These are phyloP conservation scores for Drosophila kohkoa DNA, from an alignment of 1,140 invertebrate genomes.

Conservation along the genomic window DNA sequence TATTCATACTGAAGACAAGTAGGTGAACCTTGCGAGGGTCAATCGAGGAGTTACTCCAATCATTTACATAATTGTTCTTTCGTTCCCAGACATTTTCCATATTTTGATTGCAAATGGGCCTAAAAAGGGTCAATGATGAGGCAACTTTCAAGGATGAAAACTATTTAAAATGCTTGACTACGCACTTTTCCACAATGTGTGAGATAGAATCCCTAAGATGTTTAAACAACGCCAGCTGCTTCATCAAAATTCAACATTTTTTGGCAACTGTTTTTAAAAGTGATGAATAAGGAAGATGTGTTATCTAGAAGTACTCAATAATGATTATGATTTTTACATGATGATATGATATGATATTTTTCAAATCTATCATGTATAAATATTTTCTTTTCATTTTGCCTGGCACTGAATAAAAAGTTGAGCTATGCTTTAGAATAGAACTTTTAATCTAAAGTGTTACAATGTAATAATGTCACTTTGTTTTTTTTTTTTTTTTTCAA, in stretches of 20 bases:
- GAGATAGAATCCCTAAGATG: not conserved
- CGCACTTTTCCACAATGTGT: not conserved
- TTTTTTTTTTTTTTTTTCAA: too few relatives aligned
- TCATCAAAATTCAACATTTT: not conserved
- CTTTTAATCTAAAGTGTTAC: too few relatives aligned
- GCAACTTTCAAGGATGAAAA: constrained; percentile 4
- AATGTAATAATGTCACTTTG: too few relatives aligned
- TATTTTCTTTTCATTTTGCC: too few relatives aligned
- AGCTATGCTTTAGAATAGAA: too few relatives aligned
- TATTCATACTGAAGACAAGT: constrained; percentile 23
- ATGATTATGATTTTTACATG: too few relatives aligned
- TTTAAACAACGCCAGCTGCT: not conserved
- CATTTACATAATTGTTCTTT: not conserved
- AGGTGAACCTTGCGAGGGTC: constrained; percentile 12
- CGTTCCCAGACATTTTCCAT: not conserved
- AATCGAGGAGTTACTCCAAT: not conserved
- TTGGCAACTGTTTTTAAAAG: not conserved
- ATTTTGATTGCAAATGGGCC: not conserved
- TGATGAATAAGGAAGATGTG: not conserved
- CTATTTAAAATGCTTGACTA: constrained; percentile 5
- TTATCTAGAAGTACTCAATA: not conserved
- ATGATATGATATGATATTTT: too few relatives aligned
- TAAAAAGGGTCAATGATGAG: constrained; percentile 12
- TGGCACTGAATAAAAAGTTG: too few relatives aligned
- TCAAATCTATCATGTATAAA: too few relatives aligned